These are phyloP conservation scores for Lethrus apterus DNA, from an alignment of 1,140 invertebrate species.

Conservation along the genomic window DNA sequence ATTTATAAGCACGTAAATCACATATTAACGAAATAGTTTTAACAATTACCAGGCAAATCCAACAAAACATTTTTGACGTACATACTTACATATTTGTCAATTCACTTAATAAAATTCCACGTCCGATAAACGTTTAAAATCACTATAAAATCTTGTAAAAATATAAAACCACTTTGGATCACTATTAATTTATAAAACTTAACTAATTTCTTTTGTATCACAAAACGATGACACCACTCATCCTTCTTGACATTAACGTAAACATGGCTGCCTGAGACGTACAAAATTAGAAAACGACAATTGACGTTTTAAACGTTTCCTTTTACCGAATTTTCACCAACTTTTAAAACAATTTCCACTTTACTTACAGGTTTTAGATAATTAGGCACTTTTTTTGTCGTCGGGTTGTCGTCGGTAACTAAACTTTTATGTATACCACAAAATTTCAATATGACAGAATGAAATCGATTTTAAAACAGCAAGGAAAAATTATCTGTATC, in stretches of 20 bases:
- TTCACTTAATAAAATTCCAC: neutral
- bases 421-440: neutral
- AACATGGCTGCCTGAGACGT: conserved; percentile 11
- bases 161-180: conserved; percentile 3
- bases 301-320: neutral
- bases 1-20: neutral
- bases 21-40: conserved; percentile 1
- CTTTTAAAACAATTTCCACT: neutral
- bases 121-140: neutral
- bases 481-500: neutral
- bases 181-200: conserved; percentile 5
- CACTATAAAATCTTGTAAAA: no score
- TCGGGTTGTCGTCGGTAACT: neutral
- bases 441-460: neutral
- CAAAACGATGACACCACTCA: conserved; percentile 11
- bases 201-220: conserved; percentile 8
- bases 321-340: neutral
- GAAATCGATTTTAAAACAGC: no score
- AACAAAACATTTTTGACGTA: neutral
- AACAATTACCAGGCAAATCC: conserved; percentile 3
- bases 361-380: neutral
- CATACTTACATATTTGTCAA: neutral
- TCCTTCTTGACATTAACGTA: conserved; percentile 7
- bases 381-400: neutral
- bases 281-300: neutral